Percentiles rank a stretch among this genome's conserved stretches.
Evolutionary conservation across 2,888 invertebrate species (phyloP).

Genomic region (Lamproptera curius): DNA sequence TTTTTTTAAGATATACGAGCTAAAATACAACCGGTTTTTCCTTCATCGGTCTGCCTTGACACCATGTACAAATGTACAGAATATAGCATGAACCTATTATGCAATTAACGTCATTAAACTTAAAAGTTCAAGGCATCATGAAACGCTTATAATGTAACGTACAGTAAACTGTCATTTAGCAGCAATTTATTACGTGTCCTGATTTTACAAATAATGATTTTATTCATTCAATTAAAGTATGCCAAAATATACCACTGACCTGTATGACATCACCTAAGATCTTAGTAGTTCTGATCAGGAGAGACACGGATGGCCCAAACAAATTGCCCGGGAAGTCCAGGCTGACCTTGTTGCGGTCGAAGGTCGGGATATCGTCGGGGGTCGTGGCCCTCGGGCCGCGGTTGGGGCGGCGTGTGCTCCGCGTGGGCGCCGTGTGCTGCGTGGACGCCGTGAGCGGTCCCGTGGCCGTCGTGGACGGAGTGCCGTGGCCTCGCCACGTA

Average conservation of each 20-base stretch:
- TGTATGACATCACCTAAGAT: conserved; percentile 82
- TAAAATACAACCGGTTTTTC: too few relatives aligned
- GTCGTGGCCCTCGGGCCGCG: conserved; percentile 35
- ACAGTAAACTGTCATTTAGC: too few relatives aligned
- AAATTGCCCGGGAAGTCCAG: conserved; percentile 81
- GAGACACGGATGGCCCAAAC: conserved; percentile 82
- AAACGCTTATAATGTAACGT: too few relatives aligned
- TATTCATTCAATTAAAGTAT: too few relatives aligned
- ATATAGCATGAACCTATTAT: too few relatives aligned
- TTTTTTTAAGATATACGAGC: too few relatives aligned
- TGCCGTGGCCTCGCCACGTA: conserved; percentile 10
- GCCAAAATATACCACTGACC: conserved; percentile 74
- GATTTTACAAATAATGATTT: too few relatives aligned
- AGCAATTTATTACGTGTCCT: too few relatives aligned
- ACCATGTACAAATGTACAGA: too few relatives aligned
- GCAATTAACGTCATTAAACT: too few relatives aligned
- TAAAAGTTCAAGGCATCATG: too few relatives aligned
- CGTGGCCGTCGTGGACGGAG: background rate
- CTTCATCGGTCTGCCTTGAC: too few relatives aligned
- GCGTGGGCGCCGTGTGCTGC: conserved; percentile 4
- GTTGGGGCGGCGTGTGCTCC: conserved; percentile 19
- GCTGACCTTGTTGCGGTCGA: conserved; percentile 81
- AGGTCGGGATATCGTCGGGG: conserved; percentile 77
- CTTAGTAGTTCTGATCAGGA: conserved; percentile 82
- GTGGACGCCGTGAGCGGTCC: background rate